Evolutionary conservation across 2,888 invertebrate genomes (phyloP).

Genomic region (Drosophila meridiana): DNA sequence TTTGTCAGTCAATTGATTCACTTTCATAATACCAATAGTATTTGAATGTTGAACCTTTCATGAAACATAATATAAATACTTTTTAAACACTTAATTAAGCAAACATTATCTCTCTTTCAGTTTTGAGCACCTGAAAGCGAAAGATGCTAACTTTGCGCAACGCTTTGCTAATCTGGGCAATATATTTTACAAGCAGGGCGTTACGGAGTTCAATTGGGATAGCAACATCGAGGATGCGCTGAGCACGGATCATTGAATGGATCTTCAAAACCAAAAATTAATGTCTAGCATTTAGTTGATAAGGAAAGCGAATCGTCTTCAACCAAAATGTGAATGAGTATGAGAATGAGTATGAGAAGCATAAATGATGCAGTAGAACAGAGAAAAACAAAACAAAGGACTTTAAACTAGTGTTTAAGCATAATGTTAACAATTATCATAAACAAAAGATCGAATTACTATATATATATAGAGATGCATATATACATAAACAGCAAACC

Average conservation of each 20-base stretch:
- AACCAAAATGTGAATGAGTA: constrained; percentile 14
- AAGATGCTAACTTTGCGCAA: constrained; percentile 92
- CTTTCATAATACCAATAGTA: background rate
- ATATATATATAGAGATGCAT: constrained; percentile 14
- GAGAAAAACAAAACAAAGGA: constrained; percentile 67
- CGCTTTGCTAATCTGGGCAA: constrained; percentile 94
- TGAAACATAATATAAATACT: background rate
- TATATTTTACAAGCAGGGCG: constrained; percentile 90
- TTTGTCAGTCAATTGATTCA: no score
- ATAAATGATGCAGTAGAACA: constrained; percentile 38
- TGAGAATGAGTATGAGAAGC: constrained; percentile 17
- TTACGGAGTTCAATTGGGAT: constrained; percentile 96
- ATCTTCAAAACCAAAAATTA: constrained; percentile 69
- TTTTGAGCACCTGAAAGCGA: constrained; percentile 92
- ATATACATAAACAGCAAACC: constrained; percentile 16
- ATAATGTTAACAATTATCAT: constrained; percentile 52
- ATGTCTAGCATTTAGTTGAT: constrained; percentile 58
- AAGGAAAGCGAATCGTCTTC: constrained; percentile 8
- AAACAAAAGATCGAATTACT: constrained; percentile 31
- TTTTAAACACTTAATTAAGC: background rate
- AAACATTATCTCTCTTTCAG: constrained; percentile 84
- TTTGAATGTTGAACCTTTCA: background rate
- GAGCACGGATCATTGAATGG: constrained; percentile 83
- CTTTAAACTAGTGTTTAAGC: constrained; percentile 75
- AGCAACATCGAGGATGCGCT: constrained; percentile 90